phyloP scores from a whole-genome alignment of 2,888 invertebrate genomes.

The Stramonita haemastoma region DNA sequence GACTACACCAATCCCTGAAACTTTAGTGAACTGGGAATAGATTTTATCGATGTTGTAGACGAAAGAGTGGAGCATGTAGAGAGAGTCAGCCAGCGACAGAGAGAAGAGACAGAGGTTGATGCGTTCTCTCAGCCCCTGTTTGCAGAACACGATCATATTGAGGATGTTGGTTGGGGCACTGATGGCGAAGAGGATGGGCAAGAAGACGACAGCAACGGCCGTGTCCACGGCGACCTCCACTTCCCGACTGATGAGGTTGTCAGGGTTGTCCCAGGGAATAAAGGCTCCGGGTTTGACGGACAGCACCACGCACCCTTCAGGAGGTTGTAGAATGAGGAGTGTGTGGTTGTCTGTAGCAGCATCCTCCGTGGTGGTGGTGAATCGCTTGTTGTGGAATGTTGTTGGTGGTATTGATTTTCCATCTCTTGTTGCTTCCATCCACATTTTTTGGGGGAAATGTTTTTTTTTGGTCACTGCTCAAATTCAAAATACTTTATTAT shows the following conservation, averaged over 20 bases:
- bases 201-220: not conserved
- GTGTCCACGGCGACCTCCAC: slow-evolving; percentile 8
- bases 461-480: too few species aligned
- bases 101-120: slow-evolving; percentile 35
- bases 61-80: slow-evolving; percentile 30
- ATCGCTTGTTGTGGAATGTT: not conserved
- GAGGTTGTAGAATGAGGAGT: not conserved
- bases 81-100: slow-evolving; percentile 8
- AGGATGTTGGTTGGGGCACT: slow-evolving; percentile 15
- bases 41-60: not conserved
- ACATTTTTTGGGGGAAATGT: too few species aligned
- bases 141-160: slow-evolving; percentile 24
- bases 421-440: not conserved
- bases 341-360: not conserved
- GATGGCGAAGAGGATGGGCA: slow-evolving; percentile 12
- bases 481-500: too few species aligned
- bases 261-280: slow-evolving; percentile 23
- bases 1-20: not conserved
- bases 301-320: not conserved
- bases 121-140: slow-evolving; percentile 13
- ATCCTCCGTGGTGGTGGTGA: not conserved
- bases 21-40: not conserved
- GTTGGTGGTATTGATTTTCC: not conserved
- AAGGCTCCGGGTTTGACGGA: slow-evolving; percentile 8
- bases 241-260: slow-evolving; percentile 10